Percentiles rank a stretch among this genome's conserved stretches.
These are phyloP conservation scores for Elmis aenea DNA, from an alignment of 2,888 invertebrate species.

Conservation along the genomic window DNA sequence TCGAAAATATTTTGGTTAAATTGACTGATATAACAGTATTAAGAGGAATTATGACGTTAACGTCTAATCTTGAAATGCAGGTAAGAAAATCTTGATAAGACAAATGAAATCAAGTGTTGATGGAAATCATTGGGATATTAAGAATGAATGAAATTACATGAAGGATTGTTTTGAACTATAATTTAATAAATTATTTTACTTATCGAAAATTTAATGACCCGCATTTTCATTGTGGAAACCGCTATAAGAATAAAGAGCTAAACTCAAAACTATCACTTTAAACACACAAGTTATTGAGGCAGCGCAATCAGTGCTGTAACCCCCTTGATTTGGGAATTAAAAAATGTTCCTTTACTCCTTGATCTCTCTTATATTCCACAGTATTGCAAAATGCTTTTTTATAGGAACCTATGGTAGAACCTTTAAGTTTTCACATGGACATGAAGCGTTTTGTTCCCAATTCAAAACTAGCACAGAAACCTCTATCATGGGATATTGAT, in stretches of 20 bases:
- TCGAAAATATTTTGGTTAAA: conserved; percentile 68
- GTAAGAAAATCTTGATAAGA: conserved; percentile 43
- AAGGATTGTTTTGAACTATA: too few relatives aligned
- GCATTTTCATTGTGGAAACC: too few relatives aligned
- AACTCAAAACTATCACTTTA: too few relatives aligned
- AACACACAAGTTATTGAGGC: too few relatives aligned
- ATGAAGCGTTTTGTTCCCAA: conserved; percentile 60
- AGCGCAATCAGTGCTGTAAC: too few relatives aligned
- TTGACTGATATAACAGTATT: conserved; percentile 64
- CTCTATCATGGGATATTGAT: conserved; percentile 53
- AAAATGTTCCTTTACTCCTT: not conserved
- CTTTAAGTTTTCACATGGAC: conserved; percentile 65
- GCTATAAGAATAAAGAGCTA: too few relatives aligned
- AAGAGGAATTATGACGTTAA: conserved; percentile 67
- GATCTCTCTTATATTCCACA: conserved; percentile 1
- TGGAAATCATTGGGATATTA: too few relatives aligned
- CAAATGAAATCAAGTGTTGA: too few relatives aligned
- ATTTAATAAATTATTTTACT: too few relatives aligned
- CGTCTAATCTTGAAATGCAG: conserved; percentile 68
- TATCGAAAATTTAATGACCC: too few relatives aligned
- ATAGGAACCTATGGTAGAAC: conserved; percentile 71
- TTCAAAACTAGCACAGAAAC: conserved; percentile 39
- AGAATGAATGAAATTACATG: too few relatives aligned
- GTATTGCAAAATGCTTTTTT: conserved; percentile 21
- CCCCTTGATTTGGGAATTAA: too few relatives aligned